phyloP scores from a whole-genome alignment of 2,888 invertebrate genomes.

The Drosophila kuntzei region DNA sequence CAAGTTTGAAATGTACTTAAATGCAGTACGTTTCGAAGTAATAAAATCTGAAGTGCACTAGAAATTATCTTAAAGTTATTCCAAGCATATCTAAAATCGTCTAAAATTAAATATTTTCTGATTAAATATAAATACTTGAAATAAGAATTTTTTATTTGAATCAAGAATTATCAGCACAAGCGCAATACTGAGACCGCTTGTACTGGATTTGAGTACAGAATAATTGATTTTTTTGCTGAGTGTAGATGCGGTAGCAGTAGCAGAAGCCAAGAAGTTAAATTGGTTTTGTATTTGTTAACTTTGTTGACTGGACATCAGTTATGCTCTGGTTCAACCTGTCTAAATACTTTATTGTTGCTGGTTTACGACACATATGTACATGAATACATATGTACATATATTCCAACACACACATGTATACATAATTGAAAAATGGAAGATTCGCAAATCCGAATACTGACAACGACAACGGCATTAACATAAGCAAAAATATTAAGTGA shows the following conservation, averaged over 20 bases:
- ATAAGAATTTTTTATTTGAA: too few relatives aligned
- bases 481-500: slow-evolving; percentile 66
- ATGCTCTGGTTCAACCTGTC: slow-evolving; percentile 48
- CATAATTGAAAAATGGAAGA: slow-evolving; percentile 52
- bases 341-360: slow-evolving; percentile 48
- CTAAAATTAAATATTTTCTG: too few relatives aligned
- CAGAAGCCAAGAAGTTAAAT: slow-evolving; percentile 73
- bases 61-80: too few relatives aligned
- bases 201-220: background rate
- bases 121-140: too few relatives aligned
- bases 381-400: slow-evolving; percentile 22
- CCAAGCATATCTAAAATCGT: too few relatives aligned
- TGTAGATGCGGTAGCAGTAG: slow-evolving; percentile 11
- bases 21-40: too few relatives aligned
- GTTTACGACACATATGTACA: slow-evolving; percentile 26
- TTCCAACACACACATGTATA: background rate
- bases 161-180: too few relatives aligned
- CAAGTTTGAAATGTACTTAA: too few relatives aligned
- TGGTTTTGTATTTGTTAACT: slow-evolving; percentile 77
- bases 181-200: too few relatives aligned
- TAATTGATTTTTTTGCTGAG: too few relatives aligned
- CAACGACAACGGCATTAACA: slow-evolving; percentile 54
- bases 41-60: too few relatives aligned
- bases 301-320: slow-evolving; percentile 59
- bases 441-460: slow-evolving; percentile 42